These are phyloP conservation scores for Apeira syringaria DNA, from an alignment of 2,888 invertebrate genomes.

Conservation along the genomic window DNA sequence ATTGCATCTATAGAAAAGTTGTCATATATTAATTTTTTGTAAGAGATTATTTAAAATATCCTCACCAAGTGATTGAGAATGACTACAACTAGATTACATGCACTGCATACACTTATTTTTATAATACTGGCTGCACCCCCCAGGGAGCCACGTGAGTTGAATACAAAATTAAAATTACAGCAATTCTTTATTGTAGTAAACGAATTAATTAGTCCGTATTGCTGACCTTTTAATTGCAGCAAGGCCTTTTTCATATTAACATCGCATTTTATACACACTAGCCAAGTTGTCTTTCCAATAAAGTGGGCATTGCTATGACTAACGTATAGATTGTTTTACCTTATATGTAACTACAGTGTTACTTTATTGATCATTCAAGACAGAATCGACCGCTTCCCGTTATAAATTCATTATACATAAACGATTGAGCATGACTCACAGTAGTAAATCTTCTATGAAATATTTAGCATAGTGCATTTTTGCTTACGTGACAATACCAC, in stretches of 20 bases:
- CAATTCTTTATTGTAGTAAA: background rate
- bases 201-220: constrained; percentile 14
- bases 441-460: constrained; percentile 14
- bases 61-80: too few species aligned
- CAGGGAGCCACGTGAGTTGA: constrained; percentile 8
- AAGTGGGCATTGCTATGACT: constrained; percentile 25
- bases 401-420: constrained; percentile 59
- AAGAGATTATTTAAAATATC: too few species aligned
- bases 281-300: constrained; percentile 17
- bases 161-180: constrained; percentile 15
- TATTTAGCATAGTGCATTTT: constrained; percentile 11
- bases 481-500: constrained; percentile 55
- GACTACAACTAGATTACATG: too few species aligned
- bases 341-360: constrained; percentile 50
- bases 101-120: too few species aligned
- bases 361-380: constrained; percentile 72
- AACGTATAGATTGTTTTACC: constrained; percentile 53
- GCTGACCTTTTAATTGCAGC: constrained; percentile 24
- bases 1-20: too few species aligned
- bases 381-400: constrained; percentile 67
- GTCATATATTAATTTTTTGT: too few species aligned
- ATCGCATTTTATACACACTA: constrained; percentile 14
- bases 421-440: constrained; percentile 66
- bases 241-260: constrained; percentile 32
- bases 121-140: constrained; percentile 8